Percentiles rank a stretch among this genome's conserved stretches.
Evolutionary conservation across 1,140 invertebrate genomes (phyloP).

Genomic region (Aphidius ervi): DNA sequence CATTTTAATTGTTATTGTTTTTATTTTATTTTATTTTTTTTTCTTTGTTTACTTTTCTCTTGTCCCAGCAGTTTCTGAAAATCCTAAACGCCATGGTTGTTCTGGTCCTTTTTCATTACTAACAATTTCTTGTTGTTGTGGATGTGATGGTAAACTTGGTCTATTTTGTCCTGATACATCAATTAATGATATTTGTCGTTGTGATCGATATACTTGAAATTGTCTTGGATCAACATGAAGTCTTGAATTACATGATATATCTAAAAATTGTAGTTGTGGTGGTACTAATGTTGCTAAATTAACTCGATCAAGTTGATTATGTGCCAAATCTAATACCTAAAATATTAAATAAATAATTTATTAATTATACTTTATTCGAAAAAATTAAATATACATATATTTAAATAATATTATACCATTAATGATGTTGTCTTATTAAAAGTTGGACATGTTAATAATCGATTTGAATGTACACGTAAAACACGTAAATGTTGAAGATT

Average conservation of each 20-base stretch:
- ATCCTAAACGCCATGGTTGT: conserved; percentile 73
- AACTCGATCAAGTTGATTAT: conserved; percentile 76
- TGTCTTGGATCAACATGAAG: conserved; percentile 77
- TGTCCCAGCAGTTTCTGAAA: conserved; percentile 77
- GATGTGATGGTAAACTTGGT: conserved; percentile 59
- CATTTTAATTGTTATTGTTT: conserved; percentile 2
- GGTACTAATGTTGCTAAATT: conserved; percentile 72
- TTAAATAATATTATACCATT: conserved; percentile 49
- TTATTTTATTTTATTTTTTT: conserved; percentile 2
- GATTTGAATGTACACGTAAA: conserved; percentile 77
- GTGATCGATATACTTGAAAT: conserved; percentile 71
- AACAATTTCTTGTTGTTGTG: conserved; percentile 59
- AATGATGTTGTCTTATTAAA: conserved; percentile 69
- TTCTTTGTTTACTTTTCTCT: conserved; percentile 53
- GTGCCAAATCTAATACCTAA: conserved; percentile 76
- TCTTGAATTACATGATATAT: conserved; percentile 77
- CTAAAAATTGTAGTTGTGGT: conserved; percentile 76
- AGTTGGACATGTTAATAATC: conserved; percentile 68
- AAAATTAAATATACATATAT: neutral
- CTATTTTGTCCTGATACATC: conserved; percentile 77
- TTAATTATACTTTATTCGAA: neutral
- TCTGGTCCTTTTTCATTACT: conserved; percentile 56
- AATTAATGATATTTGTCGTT: conserved; percentile 74
- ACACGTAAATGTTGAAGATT: conserved; percentile 68
- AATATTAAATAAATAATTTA: conserved; percentile 4